phyloP scores from a whole-genome alignment of 2,797 vertebrate genomes.

The Fringilla coelebs region DNA sequence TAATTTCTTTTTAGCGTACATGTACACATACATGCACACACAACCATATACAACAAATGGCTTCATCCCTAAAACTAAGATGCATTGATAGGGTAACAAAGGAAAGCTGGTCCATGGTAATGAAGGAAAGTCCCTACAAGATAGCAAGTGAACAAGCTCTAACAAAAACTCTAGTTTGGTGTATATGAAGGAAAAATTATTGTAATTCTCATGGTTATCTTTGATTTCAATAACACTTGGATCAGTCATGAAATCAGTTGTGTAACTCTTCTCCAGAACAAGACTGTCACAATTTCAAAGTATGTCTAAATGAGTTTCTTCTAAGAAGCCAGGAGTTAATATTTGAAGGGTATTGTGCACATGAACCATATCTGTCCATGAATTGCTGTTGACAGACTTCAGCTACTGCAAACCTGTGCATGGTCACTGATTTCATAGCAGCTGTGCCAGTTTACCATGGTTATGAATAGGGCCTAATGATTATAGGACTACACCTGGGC shows the following conservation, averaged over 20 bases:
- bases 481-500: neutral
- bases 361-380: neutral
- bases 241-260: neutral
- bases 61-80: neutral
- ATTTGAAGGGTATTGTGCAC: neutral
- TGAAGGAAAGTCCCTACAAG: neutral
- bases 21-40: neutral
- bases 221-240: neutral
- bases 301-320: neutral
- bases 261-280: neutral
- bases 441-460: neutral
- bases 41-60: neutral
- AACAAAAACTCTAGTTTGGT: neutral
- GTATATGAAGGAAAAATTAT: neutral
- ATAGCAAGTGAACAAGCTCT: neutral
- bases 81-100: neutral
- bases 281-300: neutral
- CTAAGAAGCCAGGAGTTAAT: neutral
- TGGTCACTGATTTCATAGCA: neutral
- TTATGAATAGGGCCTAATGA: neutral
- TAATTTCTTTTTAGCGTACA: neutral
- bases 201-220: neutral
- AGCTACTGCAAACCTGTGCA: neutral
- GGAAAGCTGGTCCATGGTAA: neutral
- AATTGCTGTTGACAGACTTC: neutral